These are phyloP conservation scores for Sinosuthora webbiana DNA, from an alignment of 2,113 vertebrate species.

Conservation along the genomic window DNA sequence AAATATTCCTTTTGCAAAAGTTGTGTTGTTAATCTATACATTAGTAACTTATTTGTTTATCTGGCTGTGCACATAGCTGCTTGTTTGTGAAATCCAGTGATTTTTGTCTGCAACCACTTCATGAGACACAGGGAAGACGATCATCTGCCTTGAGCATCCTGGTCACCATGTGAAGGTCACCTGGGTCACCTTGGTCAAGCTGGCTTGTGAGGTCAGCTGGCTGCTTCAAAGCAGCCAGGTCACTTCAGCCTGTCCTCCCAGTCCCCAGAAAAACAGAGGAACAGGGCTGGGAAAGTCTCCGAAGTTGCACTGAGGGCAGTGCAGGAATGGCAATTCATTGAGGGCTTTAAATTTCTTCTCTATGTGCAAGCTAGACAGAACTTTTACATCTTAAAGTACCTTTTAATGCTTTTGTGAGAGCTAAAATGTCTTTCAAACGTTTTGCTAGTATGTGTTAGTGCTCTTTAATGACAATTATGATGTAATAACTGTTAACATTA, in stretches of 20 bases:
- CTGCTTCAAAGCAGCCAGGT: background rate
- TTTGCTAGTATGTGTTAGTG: background rate
- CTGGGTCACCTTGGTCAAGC: background rate
- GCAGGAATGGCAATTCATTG: background rate
- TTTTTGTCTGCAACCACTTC: background rate
- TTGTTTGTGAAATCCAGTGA: background rate
- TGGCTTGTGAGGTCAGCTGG: background rate
- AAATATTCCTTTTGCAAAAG: background rate
- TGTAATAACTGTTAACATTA: slow-evolving; percentile 12
- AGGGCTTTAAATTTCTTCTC: background rate
- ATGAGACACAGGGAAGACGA: background rate
- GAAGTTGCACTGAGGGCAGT: background rate
- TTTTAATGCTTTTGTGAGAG: slow-evolving; percentile 14
- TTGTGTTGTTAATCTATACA: background rate
- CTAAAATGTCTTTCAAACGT: background rate
- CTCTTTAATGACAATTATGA: slow-evolving; percentile 26
- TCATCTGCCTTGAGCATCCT: background rate
- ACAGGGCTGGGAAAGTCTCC: background rate
- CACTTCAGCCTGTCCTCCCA: background rate
- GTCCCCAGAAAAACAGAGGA: background rate
- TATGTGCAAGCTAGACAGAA: background rate
- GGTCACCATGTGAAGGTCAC: background rate
- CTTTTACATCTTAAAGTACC: background rate
- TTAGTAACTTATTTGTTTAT: background rate
- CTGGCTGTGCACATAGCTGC: background rate